phyloP scores from a whole-genome alignment of 2,113 vertebrate genomes.

The Ancistrus triradiatus region DNA sequence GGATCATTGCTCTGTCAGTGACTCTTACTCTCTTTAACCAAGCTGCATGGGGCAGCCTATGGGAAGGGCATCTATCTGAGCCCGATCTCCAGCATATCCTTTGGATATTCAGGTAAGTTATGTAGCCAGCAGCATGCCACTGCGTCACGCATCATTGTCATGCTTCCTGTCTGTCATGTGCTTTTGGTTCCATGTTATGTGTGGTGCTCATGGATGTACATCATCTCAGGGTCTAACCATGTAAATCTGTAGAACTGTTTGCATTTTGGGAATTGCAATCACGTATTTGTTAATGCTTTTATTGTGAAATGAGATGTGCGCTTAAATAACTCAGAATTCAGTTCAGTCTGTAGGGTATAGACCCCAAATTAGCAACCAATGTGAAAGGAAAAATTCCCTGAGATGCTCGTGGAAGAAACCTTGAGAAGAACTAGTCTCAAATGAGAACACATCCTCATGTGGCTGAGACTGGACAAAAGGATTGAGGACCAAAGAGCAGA shows the following conservation, averaged over 20 bases:
- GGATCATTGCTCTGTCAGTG: constrained; percentile 46
- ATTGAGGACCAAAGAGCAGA: too few species aligned
- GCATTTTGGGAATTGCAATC: not conserved
- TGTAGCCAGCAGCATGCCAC: not conserved
- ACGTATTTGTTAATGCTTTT: too few species aligned
- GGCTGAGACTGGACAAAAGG: too few species aligned
- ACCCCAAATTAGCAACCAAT: too few species aligned
- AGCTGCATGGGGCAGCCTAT: constrained; percentile 99
- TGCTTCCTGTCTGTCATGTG: constrained; percentile 6
- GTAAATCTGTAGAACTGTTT: not conserved
- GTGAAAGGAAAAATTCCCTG: too few species aligned
- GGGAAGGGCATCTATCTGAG: constrained; percentile 99
- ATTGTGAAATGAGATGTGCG: too few species aligned
- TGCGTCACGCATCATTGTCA: constrained; percentile 8
- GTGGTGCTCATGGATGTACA: constrained; percentile 10
- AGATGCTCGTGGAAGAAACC: too few species aligned
- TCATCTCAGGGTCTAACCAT: not conserved
- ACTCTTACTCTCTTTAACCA: constrained; percentile 78
- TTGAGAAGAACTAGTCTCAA: too few species aligned
- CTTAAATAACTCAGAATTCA: too few species aligned
- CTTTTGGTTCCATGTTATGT: not conserved
- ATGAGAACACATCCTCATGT: too few species aligned
- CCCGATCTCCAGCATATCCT: constrained; percentile 99
- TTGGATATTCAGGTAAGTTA: constrained; percentile 98
- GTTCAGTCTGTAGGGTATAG: too few species aligned